Conservation (phyloP, 2,888 invertebrate genomes). For the Dendrolimus pini region DNA sequence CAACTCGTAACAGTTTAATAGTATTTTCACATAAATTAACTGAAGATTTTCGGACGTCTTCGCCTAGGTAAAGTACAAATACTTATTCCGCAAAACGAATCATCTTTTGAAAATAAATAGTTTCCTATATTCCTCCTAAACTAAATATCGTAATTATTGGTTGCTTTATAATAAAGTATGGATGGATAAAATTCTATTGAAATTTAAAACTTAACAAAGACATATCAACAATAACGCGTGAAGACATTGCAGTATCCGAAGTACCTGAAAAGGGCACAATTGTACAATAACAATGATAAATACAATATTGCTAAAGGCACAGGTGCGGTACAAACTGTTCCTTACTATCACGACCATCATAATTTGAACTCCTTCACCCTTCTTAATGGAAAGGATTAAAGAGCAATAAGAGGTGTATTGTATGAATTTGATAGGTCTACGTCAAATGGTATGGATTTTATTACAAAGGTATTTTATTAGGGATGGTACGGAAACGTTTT, state of each 20-base stretch:
- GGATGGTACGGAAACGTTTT: conserved; percentile 6
- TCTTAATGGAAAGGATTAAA: conserved; percentile 12
- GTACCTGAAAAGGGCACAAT: conserved; percentile 38
- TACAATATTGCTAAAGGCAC: conserved; percentile 55
- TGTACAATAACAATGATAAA: conserved; percentile 62
- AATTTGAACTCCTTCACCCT: conserved; percentile 28
- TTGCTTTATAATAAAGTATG: no score
- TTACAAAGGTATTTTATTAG: conserved; percentile 58
- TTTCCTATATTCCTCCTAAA: no score
- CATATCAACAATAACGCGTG: conserved; percentile 10
- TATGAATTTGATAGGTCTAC: conserved; percentile 32
- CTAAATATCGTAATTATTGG: no score
- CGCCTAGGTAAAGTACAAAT: no score
- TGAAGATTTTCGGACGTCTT: no score
- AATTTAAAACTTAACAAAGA: no score
- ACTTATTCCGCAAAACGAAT: no score
- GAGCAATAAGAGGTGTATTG: conserved; percentile 14
- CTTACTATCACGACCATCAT: conserved; percentile 28
- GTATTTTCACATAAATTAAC: no score
- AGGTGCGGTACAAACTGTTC: conserved; percentile 43
- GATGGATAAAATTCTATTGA: no score
- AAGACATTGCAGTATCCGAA: conserved; percentile 39
- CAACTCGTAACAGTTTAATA: no score
- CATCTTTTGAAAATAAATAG: no score
- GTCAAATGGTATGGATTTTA: conserved; percentile 37